Base-by-base conservation (phyloP, 2,888 invertebrate species). In the Euspilapteryx auroguttella region DNA sequence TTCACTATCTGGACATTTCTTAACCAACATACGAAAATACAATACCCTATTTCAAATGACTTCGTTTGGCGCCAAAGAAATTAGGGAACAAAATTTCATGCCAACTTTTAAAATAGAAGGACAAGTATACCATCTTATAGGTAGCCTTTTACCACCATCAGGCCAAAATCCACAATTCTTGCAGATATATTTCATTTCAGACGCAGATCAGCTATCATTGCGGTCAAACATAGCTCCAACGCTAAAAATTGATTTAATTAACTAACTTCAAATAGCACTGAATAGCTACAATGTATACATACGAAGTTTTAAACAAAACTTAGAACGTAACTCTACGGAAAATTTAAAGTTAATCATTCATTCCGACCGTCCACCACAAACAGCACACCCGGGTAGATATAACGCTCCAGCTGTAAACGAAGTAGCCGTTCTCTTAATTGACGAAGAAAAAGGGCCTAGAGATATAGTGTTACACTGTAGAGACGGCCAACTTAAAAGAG, bases 171-270 rank as follows among this genome's bases (percentile, higher is more conserved):
- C 42, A 8, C 31, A 45, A 25, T 52, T 40, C 23, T 23, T 47
- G 29, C 47, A 52, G 31, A 40, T 48, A 25, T 47, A 50, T 40
- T 47, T 45, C 26, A 39, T 50, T 34, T 33, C 30, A 4, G 27
- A 37, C 17, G 41, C 33, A 15, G 40, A 43, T 25, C 39, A 44
- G 20, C 13, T 42, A 32, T 37, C 37, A 1, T 37, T 36, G 26
- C 32, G 31, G 20, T 32, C 33, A 35, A 32, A 32, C 24, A 15
- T 33, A 28, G 31, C 29, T 5, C 34, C 32, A 24, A 28, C 13
- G 21, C 9, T 34, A 12, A 11, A 33, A 34, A 35, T 29, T 13
- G 33, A 32, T 29, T 25, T 35, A 31, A 34, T 34, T 21, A 28
- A 36, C 25, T 21, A 9, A 20, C 29, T 37, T 11, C 34, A 38